Base-by-base conservation (phyloP, 2,797 vertebrate species). In the Astyanax mexicanus region DNA sequence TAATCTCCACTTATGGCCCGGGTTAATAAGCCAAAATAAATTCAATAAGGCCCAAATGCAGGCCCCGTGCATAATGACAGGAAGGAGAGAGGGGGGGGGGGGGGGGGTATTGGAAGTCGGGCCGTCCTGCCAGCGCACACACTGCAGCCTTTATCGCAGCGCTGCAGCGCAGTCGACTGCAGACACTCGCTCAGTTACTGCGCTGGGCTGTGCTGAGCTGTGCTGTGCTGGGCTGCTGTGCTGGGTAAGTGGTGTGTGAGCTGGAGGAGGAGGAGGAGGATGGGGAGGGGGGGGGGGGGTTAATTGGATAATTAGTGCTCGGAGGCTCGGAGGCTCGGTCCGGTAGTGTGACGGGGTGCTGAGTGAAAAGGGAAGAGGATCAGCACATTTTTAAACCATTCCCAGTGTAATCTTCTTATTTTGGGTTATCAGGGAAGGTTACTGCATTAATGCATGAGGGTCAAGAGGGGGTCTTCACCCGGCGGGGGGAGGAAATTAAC, bases 11-110 rank as follows among this genome's bases (percentile, higher is more conserved):
- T 51, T 27, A 51, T 74, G 38, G 38, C 11, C 60, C 19, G 71
- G 49, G 29, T 60, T 75, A 75, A 75, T 75, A 68, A 58, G 54
- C 42, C 65, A 75, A 75, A 75, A 75, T 75, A 75, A 75, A 75
- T 69, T 29, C 32, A 75, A 75, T 75, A 75, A 69, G 29, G 32
- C 74, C 65, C 69, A 75, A 74, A 75, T 61, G 49, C 74, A 75
- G 74, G 38, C 54, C 42, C 40, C 57, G 21, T 69, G 32, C 44
- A 49, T 75, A 69, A 75, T 75, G 74, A 75, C 74, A 75, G 74
- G 74, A 75, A 75, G 44, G 21, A 38, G 19, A 15, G 51, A 49
- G 10, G 37, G 58, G 55, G 72, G 49, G 19, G 15, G 51, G 49
- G 10, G 37, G 58, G 55, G 72, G 49, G 66, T 45, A 61, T 40